phyloP scores from a whole-genome alignment of 2,888 invertebrate genomes.

The Drosophila multiciliata region DNA sequence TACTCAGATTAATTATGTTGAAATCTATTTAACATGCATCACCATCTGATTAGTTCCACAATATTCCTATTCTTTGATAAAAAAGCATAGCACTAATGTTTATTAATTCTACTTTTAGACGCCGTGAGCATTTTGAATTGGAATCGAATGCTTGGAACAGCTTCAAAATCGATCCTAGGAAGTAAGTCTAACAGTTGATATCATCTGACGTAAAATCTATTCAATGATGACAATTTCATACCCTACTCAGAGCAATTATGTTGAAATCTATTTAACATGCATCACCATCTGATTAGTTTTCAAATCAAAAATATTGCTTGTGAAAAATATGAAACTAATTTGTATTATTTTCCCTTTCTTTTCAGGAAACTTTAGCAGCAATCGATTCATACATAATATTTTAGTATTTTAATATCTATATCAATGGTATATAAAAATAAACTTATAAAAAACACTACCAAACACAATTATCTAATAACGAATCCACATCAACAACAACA shows the following conservation, averaged over 20 bases:
- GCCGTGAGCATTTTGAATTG: not conserved
- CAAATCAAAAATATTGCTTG: not conserved
- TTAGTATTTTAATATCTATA: conserved; percentile 38
- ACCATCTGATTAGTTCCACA: conserved; percentile 69
- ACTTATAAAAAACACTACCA: conserved; percentile 58
- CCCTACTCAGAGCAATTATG: conserved; percentile 54
- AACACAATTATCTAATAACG: conserved; percentile 28
- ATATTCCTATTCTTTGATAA: not conserved
- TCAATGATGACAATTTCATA: conserved; percentile 67
- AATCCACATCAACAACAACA: conserved; percentile 48
- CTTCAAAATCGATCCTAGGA: not conserved
- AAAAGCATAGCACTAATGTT: conserved; percentile 14
- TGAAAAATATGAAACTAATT: conserved; percentile 20
- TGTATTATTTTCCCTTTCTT: conserved; percentile 5
- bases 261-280: conserved; percentile 69
- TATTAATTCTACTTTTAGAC: conserved; percentile 10
- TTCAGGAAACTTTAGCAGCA: not conserved
- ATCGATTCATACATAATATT: conserved; percentile 16
- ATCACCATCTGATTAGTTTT: conserved; percentile 73
- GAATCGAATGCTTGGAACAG: not conserved
- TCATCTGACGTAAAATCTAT: not conserved
- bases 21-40: conserved; percentile 69
- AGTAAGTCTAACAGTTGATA: not conserved
- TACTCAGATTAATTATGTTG: conserved; percentile 58
- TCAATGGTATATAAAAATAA: conserved; percentile 40